phyloP scores from a whole-genome alignment of 2,888 invertebrate species.

The Polydesmus complanatus region DNA sequence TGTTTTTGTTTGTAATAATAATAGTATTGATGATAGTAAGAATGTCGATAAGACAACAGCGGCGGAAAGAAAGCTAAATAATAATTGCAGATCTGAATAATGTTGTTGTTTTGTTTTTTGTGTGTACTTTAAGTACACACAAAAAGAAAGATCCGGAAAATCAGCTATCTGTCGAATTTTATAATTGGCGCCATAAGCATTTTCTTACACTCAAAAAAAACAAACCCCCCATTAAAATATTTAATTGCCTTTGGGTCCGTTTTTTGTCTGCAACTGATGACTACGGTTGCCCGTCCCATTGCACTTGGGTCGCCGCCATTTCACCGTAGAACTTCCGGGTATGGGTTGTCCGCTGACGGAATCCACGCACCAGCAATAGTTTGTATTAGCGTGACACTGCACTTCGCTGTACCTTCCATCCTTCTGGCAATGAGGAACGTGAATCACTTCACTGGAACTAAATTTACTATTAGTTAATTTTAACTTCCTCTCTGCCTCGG shows the following conservation, averaged over 20 bases:
- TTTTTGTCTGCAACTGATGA: neutral
- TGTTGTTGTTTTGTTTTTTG: too few species aligned
- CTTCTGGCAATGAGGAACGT: conserved; percentile 58
- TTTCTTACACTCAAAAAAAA: too few species aligned
- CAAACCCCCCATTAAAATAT: too few species aligned
- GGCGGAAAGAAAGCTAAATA: too few species aligned
- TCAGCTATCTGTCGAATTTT: too few species aligned
- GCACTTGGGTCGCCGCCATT: conserved; percentile 45
- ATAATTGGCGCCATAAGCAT: neutral
- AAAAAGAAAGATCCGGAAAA: too few species aligned
- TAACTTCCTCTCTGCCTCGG: neutral
- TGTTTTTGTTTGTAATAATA: too few species aligned
- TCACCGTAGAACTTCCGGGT: conserved; percentile 55
- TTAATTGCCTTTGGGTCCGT: too few species aligned
- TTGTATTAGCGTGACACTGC: conserved; percentile 64
- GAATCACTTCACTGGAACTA: conserved; percentile 26
- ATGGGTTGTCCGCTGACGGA: conserved; percentile 61
- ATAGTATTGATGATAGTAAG: too few species aligned
- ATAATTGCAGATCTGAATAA: too few species aligned
- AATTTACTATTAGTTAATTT: neutral
- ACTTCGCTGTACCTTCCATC: conserved; percentile 74
- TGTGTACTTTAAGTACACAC: too few species aligned
- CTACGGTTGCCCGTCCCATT: neutral
- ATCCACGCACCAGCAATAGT: conserved; percentile 81
- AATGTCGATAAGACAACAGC: too few species aligned